Base-by-base conservation (phyloP, 1,140 invertebrate species). In the Tribolium castaneum region DNA sequence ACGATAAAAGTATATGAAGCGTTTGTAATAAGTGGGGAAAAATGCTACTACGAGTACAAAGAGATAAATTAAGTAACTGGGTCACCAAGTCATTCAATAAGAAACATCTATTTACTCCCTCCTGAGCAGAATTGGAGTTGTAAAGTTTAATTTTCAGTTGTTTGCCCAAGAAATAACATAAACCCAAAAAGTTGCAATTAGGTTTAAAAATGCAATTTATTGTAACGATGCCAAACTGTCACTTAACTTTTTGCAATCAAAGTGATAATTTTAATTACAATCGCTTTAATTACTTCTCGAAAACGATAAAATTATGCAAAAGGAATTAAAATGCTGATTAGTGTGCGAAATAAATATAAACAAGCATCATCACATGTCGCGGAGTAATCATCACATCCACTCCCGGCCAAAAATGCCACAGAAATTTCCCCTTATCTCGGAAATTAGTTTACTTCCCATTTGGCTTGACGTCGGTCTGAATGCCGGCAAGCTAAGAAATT, bases 311-410 rank as follows among this genome's bases (percentile, higher is more conserved):
- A 56, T 56, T 56, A 56, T 56, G 9, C 16, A 16, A 16, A 16
- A 56, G 52, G 9, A 56, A 14, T 56, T 56, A 56, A 56, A 56
- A 56, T 56, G 52, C 12, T 56, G 13, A 56, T 56, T 16, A 56
- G 52, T 30, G 6, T 4, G 25, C 3, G 25, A 30, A 30, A 30
- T 30, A 56, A 56, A 14, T 16, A 9, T 14, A 16, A 56, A 56
- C 25, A 56, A 54, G 16, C 51, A n/a, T 1, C 16, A 3, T 19
- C 52, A 56, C n/a, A 56, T 16, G 12, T 14, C 9, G 19, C 52
- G 5, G 5, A 5, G 25, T 30, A 3, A 30, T 30, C 25, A 5
- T 4, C 6, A 30, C 25, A 30, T 30, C 6, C 16, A 19, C 16
- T 19, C 16, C 0, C 25, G 6, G 25, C 25, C 25, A 30, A 30